A percentile compares a stretch with the other conserved stretches of the same genome.
Conservation (phyloP, 2,113 vertebrate genomes). For the Desmodus rotundus region DNA sequence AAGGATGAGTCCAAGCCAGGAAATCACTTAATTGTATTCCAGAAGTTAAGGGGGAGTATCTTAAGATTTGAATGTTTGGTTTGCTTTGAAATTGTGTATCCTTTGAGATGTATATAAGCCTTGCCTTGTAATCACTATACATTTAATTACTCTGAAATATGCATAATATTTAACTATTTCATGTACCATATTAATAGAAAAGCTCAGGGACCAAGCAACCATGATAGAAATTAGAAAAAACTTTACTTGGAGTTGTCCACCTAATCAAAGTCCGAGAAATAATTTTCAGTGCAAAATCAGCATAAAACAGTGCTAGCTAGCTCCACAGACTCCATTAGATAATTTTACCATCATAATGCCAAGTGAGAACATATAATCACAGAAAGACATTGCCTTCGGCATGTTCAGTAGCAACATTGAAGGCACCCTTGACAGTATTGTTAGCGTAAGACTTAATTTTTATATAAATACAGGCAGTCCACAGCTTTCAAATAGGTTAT, state of each 20-base stretch:
- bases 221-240: conserved; percentile 68
- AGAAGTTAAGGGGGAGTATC: conserved; percentile 61
- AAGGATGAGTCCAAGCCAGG: conserved; percentile 59
- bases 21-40: conserved; percentile 61
- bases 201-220: conserved; percentile 65
- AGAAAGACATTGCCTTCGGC: not conserved
- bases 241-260: conserved; percentile 56
- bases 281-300: conserved; percentile 22
- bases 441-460: conserved; percentile 31
- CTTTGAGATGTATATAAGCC: conserved; percentile 74
- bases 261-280: conserved; percentile 51
- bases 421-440: not conserved
- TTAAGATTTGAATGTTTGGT: conserved; percentile 75
- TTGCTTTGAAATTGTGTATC: conserved; percentile 74
- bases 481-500: conserved; percentile 1
- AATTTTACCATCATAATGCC: not conserved
- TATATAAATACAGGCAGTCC: conserved; percentile 7
- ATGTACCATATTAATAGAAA: conserved; percentile 70
- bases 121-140: conserved; percentile 78
- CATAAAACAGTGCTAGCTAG: not conserved
- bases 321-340: not conserved
- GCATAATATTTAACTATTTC: conserved; percentile 73
- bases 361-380: not conserved
- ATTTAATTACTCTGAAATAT: conserved; percentile 79
- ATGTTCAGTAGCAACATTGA: not conserved